These are phyloP conservation scores for Philaethria dido DNA, from an alignment of 2,888 invertebrate species.

Conservation along the genomic window DNA sequence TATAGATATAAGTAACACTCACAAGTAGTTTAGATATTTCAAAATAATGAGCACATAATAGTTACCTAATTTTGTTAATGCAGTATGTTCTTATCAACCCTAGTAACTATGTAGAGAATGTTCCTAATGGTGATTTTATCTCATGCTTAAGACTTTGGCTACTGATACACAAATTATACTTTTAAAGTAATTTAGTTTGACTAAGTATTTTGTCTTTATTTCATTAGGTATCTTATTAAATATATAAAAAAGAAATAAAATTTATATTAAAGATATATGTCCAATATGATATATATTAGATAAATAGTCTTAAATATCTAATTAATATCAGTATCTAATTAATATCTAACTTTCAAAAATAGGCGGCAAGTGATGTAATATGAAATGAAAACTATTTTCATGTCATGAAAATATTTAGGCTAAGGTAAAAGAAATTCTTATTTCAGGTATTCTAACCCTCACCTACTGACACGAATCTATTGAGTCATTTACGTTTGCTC, in stretches of 20 bases:
- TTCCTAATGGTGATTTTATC: slow-evolving; percentile 38
- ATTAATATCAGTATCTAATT: background rate
- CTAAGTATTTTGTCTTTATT: background rate
- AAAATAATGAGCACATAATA: background rate
- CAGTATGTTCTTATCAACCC: slow-evolving; percentile 23
- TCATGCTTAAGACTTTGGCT: slow-evolving; percentile 32
- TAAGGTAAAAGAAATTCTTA: slow-evolving; percentile 70
- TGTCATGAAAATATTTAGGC: slow-evolving; percentile 59
- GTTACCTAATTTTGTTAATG: slow-evolving; percentile 19
- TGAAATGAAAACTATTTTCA: slow-evolving; percentile 39
- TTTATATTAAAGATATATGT: background rate
- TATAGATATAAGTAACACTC: background rate
- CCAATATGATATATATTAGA: background rate
- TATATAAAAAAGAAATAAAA: background rate
- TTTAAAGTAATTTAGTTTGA: slow-evolving; percentile 9
- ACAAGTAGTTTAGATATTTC: background rate
- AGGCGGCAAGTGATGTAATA: slow-evolving; percentile 38
- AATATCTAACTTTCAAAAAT: slow-evolving; percentile 19
- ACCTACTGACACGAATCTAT: slow-evolving; percentile 76
- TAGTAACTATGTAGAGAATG: slow-evolving; percentile 32
- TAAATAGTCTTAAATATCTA: background rate
- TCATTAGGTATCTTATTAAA: background rate
- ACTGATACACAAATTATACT: slow-evolving; percentile 40
- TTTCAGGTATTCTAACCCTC: slow-evolving; percentile 73
- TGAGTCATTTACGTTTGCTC: slow-evolving; percentile 63